phyloP scores from a whole-genome alignment of 1,140 invertebrate genomes.

The Anastatus disparis region DNA sequence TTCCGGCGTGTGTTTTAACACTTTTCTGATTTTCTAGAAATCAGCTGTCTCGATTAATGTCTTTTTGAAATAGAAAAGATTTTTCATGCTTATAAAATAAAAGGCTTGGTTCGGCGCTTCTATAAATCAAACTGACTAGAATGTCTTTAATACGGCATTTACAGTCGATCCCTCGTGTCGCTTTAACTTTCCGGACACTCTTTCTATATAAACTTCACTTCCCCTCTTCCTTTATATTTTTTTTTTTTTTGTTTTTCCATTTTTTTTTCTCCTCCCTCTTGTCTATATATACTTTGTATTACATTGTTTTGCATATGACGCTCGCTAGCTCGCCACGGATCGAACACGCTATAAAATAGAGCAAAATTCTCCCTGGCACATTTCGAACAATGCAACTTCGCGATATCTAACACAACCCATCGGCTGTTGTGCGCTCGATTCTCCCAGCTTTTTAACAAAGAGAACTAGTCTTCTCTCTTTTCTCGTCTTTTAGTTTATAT shows the following conservation, averaged over 20 bases:
- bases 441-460: conserved; percentile 5
- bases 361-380: conserved; percentile 10
- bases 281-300: too few species aligned
- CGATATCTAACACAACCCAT: conserved; percentile 13
- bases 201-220: background rate
- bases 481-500: too few species aligned
- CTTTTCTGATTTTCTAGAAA: too few species aligned
- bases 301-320: conserved; percentile 33
- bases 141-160: conserved; percentile 10
- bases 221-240: background rate
- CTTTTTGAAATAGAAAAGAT: background rate
- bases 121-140: conserved; percentile 5
- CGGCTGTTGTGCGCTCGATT: conserved; percentile 31
- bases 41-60: too few species aligned
- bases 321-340: conserved; percentile 11
- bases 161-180: background rate
- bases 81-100: too few species aligned
- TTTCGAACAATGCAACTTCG: conserved; percentile 33
- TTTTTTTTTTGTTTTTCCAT: too few species aligned
- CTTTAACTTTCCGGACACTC: conserved; percentile 11
- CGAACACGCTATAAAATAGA: conserved; percentile 34
- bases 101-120: background rate
- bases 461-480: too few species aligned
- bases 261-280: background rate
- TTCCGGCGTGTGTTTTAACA: too few species aligned